Conservation (phyloP, 2,797 vertebrate species). For the Typhlichthys subterraneus region DNA sequence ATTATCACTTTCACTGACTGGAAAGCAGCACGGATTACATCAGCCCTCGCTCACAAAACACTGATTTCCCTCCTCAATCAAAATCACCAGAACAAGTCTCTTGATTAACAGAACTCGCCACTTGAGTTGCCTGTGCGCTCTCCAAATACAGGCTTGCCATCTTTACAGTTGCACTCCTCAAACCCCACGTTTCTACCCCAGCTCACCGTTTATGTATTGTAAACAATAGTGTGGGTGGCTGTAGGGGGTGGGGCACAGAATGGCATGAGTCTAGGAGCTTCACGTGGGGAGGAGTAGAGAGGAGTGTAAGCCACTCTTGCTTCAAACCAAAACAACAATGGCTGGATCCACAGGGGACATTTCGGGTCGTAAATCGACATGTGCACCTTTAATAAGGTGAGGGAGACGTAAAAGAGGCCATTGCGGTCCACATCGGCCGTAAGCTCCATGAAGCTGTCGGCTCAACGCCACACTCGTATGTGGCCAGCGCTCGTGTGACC, state of each 20-base stretch:
- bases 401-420: constrained; percentile 54
- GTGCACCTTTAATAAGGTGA: constrained; percentile 28
- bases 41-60: constrained; percentile 9
- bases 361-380: neutral
- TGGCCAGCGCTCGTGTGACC: constrained; percentile 66
- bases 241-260: too few species aligned
- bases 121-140: too few species aligned
- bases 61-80: constrained; percentile 16
- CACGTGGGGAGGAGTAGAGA: neutral
- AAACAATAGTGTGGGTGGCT: too few species aligned
- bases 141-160: too few species aligned
- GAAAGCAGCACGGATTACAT: constrained; percentile 17
- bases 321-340: too few species aligned
- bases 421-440: constrained; percentile 44
- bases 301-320: neutral
- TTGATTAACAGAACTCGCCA: too few species aligned
- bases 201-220: too few species aligned
- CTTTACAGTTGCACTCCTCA: too few species aligned
- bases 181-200: too few species aligned
- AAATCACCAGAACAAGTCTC: constrained; percentile 21
- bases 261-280: too few species aligned
- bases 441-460: constrained; percentile 60
- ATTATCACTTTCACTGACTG: constrained; percentile 37
- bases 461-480: constrained; percentile 61
- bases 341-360: too few species aligned